Percentiles rank a stretch among this genome's conserved stretches.
Evolutionary conservation across 2,113 vertebrate genomes (phyloP).

Genomic region (Pitta sordida): DNA sequence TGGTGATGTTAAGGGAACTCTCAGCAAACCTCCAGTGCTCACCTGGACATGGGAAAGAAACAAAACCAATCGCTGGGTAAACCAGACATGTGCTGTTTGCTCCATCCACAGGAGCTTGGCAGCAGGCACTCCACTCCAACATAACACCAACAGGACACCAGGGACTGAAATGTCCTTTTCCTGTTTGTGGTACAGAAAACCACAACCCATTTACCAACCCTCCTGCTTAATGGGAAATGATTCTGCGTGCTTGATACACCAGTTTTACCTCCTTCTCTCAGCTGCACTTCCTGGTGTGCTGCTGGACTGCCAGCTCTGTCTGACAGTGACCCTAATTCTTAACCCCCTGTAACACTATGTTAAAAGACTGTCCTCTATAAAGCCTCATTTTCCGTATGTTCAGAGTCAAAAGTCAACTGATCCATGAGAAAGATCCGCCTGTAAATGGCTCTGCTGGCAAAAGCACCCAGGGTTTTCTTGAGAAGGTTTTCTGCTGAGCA

Average conservation of each 20-base stretch:
- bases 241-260: background rate
- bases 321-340: background rate
- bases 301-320: background rate
- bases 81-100: background rate
- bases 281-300: background rate
- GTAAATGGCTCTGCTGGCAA: slow-evolving; percentile 45
- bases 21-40: slow-evolving; percentile 80
- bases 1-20: slow-evolving; percentile 85
- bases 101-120: background rate
- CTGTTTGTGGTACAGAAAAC: background rate
- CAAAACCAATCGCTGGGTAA: background rate
- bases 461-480: background rate
- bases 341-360: background rate
- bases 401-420: background rate
- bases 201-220: background rate
- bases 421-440: background rate
- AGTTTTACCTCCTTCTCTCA: background rate
- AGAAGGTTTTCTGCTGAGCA: slow-evolving; percentile 38
- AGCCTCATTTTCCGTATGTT: background rate
- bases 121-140: background rate
- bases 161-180: background rate
- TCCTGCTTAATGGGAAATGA: background rate
- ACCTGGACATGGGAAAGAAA: slow-evolving; percentile 66
- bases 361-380: background rate
- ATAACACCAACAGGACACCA: background rate